A percentile compares a stretch with the other conserved stretches of the same genome.
These are phyloP conservation scores for Temnothorax ravouxi DNA, from an alignment of 2,888 invertebrate genomes.

Conservation along the genomic window DNA sequence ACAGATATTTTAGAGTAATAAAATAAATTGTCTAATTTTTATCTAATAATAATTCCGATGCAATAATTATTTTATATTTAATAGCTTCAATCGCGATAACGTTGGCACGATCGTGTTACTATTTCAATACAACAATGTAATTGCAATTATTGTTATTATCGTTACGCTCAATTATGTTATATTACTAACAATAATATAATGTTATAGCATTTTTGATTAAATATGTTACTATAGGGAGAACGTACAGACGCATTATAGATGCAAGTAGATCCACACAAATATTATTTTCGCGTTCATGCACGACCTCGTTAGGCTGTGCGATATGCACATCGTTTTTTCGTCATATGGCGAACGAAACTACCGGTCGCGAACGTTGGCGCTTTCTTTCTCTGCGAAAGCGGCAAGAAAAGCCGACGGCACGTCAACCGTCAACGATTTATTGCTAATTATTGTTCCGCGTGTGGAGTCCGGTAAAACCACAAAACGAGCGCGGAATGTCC, in stretches of 20 bases:
- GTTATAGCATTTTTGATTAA: not conserved
- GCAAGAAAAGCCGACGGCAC: constrained; percentile 47
- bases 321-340: constrained; percentile 13
- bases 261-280: constrained; percentile 16
- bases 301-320: constrained; percentile 12
- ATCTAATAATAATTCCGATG: constrained; percentile 7
- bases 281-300: constrained; percentile 35
- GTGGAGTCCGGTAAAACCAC: constrained; percentile 41
- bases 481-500: constrained; percentile 55
- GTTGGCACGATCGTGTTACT: not conserved
- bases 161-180: constrained; percentile 17
- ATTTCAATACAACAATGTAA: constrained; percentile 25
- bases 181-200: constrained; percentile 25
- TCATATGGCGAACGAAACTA: constrained; percentile 7
- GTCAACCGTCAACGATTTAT: constrained; percentile 66
- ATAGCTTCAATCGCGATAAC: constrained; percentile 7
- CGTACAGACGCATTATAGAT: not conserved
- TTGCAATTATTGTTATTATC: constrained; percentile 18
- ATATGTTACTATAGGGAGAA: not conserved
- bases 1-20: not conserved
- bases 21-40: not conserved
- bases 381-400: constrained; percentile 27
- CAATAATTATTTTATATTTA: not conserved
- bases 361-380: constrained; percentile 24
- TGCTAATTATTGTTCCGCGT: constrained; percentile 68